Conservation (phyloP, 2,888 invertebrate genomes). For the Esperia sulphurella region DNA sequence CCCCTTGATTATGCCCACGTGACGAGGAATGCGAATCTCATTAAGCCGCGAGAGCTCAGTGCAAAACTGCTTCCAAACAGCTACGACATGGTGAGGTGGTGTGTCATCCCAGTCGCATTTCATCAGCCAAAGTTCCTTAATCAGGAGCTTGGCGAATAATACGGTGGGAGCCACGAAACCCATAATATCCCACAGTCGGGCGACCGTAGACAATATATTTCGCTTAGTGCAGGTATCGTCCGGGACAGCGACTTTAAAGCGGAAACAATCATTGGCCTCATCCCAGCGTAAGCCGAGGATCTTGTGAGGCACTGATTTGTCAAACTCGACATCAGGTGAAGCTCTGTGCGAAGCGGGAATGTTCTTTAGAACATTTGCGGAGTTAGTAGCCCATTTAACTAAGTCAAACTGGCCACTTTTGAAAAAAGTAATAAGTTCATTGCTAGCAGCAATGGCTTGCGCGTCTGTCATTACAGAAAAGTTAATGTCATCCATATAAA, state of each 20-base stretch:
- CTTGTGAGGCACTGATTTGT: conserved; percentile 7
- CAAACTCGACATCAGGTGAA: conserved; percentile 6
- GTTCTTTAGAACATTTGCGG: conserved; percentile 6
- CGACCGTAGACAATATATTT: conserved; percentile 11
- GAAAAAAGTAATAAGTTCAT: conserved; percentile 9
- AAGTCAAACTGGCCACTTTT: conserved; percentile 13
- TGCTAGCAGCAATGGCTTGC: conserved; percentile 6
- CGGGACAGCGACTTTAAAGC: neutral
- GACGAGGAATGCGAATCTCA: conserved; percentile 8
- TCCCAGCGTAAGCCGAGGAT: conserved; percentile 14
- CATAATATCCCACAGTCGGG: conserved; percentile 15
- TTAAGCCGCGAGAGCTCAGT: conserved; percentile 2
- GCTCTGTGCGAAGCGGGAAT: conserved; percentile 7
- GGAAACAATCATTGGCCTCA: conserved; percentile 9
- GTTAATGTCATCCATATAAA: conserved; percentile 14
- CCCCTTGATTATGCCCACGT: conserved; percentile 6
- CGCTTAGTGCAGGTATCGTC: conserved; percentile 9
- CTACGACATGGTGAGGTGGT: conserved; percentile 3
- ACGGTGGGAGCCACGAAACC: conserved; percentile 14
- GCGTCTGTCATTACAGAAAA: conserved; percentile 6
- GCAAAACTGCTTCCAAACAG: neutral
- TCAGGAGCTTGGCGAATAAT: conserved; percentile 14
- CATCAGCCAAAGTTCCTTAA: conserved; percentile 6
- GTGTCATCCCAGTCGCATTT: conserved; percentile 13
- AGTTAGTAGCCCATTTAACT: conserved; percentile 15